Base-by-base conservation (phyloP, 2,113 vertebrate genomes). In the Neofelis nebulosa region DNA sequence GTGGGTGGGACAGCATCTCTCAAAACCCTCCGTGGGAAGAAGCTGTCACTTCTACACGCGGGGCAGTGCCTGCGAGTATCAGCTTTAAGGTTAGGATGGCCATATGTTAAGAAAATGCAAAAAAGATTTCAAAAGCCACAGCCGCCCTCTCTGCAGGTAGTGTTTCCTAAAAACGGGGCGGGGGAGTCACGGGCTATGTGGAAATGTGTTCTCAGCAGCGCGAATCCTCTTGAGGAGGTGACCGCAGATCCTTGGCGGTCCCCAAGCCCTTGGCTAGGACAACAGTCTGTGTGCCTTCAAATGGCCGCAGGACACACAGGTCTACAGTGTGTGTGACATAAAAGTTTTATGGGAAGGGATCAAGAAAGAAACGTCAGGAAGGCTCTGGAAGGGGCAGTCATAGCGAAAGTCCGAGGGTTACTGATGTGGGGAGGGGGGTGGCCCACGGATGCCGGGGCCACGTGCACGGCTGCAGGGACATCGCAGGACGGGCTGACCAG, bases 391-490 rank as follows among this genome's bases (percentile, higher is more conserved):
- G 23, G 7, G 15, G n/a, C 3, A 7, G 48, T 33, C 33, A 18
- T 82, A 41, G 50, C 69, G 36, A 16, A 12, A 3, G 25, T 11
- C 2, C 4, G 18, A 57, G 52, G 57, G 29, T 23, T 36, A 38
- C 27, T 2, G 11, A 4, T 6, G 18, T 1, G 13, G 11, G 33
- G 66, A 21, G 8, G 33, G 66, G 48, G 57, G 18, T 12, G 69
- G 16, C 29, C 6, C 4, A 23, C 9, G 6, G n/a, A 14, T 4
- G 25, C 38, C 1, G 41, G 13, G 15, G 27, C 41, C 41, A 16
- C 3, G 4, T 7, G 2, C 7, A 2, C 8, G 27, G 41, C 74
- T 15, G 3, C 15, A 0, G 7, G 4, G 74, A 78, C 73, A 9
- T 16, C 0, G 41, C 38, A 48, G 41, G 65, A 45, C 0, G 3